Base-by-base conservation (phyloP, 2,888 invertebrate species). In the Folsomia manolachei region DNA sequence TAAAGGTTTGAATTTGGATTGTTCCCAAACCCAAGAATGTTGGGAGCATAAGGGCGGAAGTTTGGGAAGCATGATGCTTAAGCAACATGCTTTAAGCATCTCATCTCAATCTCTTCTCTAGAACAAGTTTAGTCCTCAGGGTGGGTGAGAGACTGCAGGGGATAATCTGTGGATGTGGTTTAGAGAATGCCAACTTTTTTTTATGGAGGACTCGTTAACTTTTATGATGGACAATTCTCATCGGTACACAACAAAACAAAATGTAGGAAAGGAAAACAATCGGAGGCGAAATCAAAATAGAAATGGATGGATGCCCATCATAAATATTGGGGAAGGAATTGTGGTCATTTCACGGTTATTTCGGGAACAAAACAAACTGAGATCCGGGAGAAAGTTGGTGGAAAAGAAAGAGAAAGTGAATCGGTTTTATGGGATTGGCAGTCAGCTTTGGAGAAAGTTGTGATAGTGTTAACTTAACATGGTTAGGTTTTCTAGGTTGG, bases 261-360 rank as follows among this genome's bases (percentile, higher is more conserved):
- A 56, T 7, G 56, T 14, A 56, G 56, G 56, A 56, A 56, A 56
- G n/a, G 4, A 56, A 19, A 56, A 56, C 56, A 39, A 39, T 39
- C 39, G 94, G 86, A 74, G 94, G 85, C 95, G 95, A 84, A 95
- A 93, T 66, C 95, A 95, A 70, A 94, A 95, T 81, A 95, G 87
- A 85, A 95, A 95, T 69, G 95, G 76, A 95, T 94, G 79, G 76
- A 95, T 94, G 79, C 92, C 85, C 19, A 91, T 91, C 24, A 93
- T 94, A 84, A 95, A 95, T 39, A 9, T 39, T 39, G 39, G 39
- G 39, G 39, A 39, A 39, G 39, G 39, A 39, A 39, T 39, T 39
- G 39, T 39, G 39, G 39, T 39, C 39, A 39, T 39, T 39, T 14
- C 7, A 39, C n/a, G n/a, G n/a, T n/a, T n/a, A n/a, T n/a, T n/a